Conservation (phyloP, 2,113 vertebrate genomes). For the Nothobranchius kuhntae region DNA sequence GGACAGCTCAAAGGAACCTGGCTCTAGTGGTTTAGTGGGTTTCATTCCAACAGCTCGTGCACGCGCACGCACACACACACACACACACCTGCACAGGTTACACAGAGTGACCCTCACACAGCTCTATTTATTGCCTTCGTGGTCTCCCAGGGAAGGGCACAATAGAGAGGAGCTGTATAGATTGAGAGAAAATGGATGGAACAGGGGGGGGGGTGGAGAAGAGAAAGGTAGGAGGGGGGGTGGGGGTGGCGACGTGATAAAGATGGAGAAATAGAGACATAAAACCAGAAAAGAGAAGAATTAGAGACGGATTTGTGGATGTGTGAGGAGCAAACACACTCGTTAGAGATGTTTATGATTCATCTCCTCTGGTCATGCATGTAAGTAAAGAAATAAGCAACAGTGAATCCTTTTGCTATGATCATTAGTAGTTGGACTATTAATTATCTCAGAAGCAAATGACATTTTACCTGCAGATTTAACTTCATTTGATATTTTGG, state of each 20-base stretch:
- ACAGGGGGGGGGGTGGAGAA: conserved; percentile 15
- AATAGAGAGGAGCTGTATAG: conserved; percentile 42
- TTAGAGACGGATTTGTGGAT: conserved; percentile 51
- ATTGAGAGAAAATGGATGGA: conserved; percentile 41
- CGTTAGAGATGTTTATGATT: conserved; percentile 59
- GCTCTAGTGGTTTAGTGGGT: conserved; percentile 2
- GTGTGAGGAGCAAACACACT: conserved; percentile 14
- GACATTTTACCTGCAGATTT: too few relatives aligned
- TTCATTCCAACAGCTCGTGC: conserved; percentile 22
- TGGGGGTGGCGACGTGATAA: conserved; percentile 20
- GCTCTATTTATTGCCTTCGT: conserved; percentile 65
- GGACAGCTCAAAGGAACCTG: conserved; percentile 16
- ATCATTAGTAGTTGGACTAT: too few relatives aligned
- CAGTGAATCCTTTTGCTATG: too few relatives aligned
- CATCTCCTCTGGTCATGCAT: conserved; percentile 63
- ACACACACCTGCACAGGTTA: conserved; percentile 39
- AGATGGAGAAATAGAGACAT: conserved; percentile 29
- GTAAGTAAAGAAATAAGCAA: conserved; percentile 50
- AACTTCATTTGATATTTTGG: too few relatives aligned
- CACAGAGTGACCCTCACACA: conserved; percentile 59
- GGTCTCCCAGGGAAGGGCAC: conserved; percentile 60
- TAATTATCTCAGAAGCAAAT: too few relatives aligned
- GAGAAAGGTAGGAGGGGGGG: conserved; percentile 21
- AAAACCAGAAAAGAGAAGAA: conserved; percentile 39
- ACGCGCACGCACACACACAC: conserved; percentile 23